phyloP scores from a whole-genome alignment of 2,113 vertebrate genomes.

The Cyanistes caeruleus region DNA sequence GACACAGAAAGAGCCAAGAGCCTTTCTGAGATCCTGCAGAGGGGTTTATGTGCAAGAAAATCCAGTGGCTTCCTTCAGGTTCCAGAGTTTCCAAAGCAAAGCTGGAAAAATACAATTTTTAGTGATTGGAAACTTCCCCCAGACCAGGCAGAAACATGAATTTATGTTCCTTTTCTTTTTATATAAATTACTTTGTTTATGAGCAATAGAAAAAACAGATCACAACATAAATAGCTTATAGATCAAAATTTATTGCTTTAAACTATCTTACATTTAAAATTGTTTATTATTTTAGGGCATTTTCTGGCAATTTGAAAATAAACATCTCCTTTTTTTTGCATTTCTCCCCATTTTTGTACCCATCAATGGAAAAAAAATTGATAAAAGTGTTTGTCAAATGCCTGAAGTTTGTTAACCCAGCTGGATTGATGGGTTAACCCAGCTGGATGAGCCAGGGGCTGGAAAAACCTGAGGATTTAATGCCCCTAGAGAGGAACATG shows the following conservation, averaged over 20 bases:
- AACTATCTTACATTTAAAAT: background rate
- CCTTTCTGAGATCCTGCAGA: background rate
- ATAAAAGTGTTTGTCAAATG: background rate
- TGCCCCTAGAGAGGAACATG: fast-evolving
- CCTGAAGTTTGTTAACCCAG: background rate
- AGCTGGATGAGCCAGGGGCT: background rate
- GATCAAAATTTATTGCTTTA: background rate
- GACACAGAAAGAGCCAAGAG: background rate
- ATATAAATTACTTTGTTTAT: background rate
- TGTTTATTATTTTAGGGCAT: background rate
- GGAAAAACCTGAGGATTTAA: background rate
- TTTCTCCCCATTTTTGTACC: background rate
- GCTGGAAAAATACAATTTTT: background rate
- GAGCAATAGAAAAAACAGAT: background rate
- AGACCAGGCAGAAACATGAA: background rate
- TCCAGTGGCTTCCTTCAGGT: background rate
- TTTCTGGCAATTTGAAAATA: background rate
- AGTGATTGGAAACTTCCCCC: background rate
- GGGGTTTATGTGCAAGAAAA: background rate
- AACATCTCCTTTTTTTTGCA: background rate
- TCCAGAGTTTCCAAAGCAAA: background rate
- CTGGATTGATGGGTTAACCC: background rate
- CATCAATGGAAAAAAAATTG: background rate
- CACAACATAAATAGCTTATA: background rate
- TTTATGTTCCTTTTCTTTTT: background rate